Evolutionary conservation across 2,113 vertebrate genomes (phyloP).

Genomic region (Gavialis gangeticus): DNA sequence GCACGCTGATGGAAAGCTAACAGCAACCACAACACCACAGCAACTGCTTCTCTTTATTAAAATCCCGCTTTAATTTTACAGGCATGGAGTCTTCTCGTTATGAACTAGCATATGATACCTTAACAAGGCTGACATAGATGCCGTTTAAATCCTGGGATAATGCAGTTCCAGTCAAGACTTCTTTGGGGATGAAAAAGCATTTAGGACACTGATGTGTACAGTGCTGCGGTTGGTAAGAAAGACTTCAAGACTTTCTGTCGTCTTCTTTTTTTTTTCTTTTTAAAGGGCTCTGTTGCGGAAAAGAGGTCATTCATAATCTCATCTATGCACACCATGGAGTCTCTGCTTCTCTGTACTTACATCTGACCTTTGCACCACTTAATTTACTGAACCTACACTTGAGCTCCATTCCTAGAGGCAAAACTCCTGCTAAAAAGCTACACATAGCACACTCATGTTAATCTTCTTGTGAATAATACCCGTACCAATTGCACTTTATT

Average conservation of each 20-base stretch:
- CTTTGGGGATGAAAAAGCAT: no score
- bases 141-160: no score
- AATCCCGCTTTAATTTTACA: neutral
- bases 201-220: no score
- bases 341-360: neutral
- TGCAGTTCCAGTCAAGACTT: no score
- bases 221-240: no score
- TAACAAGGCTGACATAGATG: no score
- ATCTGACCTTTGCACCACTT: neutral
- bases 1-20: neutral
- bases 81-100: neutral
- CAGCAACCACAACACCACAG: neutral
- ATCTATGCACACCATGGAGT: neutral
- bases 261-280: neutral
- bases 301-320: accelerated
- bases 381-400: neutral
- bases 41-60: neutral
- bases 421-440: neutral
- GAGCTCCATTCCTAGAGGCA: neutral
- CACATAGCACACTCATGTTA: accelerated
- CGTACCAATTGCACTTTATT: no score
- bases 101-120: neutral
- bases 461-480: neutral
- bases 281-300: neutral
- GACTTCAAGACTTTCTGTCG: no score